Evolutionary conservation across 2,797 vertebrate genomes (phyloP).

Genomic region (Pachyuromys duprasi): DNA sequence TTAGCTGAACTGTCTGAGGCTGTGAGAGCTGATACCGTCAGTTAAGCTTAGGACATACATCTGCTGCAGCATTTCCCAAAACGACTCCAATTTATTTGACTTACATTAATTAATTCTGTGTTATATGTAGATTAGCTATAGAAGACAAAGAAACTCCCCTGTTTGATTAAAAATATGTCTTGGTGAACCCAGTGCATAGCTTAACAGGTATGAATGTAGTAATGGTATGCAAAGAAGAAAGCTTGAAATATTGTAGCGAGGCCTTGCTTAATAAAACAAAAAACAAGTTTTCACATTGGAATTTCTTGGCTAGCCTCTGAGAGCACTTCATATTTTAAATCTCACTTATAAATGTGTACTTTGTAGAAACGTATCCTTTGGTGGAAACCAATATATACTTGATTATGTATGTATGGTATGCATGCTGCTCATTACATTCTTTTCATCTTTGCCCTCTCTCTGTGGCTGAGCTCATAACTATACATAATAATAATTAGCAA

Average conservation of each 20-base stretch:
- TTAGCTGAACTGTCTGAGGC: background rate
- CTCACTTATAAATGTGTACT: background rate
- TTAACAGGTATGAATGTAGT: conserved; percentile 4
- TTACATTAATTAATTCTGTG: background rate
- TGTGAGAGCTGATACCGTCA: background rate
- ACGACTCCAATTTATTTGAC: background rate
- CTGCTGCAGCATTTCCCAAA: background rate
- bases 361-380: conserved; percentile 25
- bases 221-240: background rate
- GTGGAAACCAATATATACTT: background rate
- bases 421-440: background rate
- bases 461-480: background rate
- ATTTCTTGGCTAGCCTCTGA: conserved; percentile 39
- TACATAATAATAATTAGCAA: background rate
- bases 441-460: background rate
- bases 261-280: conserved; percentile 36
- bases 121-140: background rate
- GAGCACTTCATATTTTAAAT: conserved; percentile 50
- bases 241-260: conserved; percentile 8
- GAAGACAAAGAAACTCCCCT: background rate
- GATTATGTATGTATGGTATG: too few species aligned
- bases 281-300: conserved; percentile 34
- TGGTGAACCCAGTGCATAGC: background rate
- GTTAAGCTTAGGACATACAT: background rate
- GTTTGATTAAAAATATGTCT: background rate